Evolutionary conservation across 2,797 vertebrate genomes (phyloP).

Genomic region (Heteromormyrus szaboi): DNA sequence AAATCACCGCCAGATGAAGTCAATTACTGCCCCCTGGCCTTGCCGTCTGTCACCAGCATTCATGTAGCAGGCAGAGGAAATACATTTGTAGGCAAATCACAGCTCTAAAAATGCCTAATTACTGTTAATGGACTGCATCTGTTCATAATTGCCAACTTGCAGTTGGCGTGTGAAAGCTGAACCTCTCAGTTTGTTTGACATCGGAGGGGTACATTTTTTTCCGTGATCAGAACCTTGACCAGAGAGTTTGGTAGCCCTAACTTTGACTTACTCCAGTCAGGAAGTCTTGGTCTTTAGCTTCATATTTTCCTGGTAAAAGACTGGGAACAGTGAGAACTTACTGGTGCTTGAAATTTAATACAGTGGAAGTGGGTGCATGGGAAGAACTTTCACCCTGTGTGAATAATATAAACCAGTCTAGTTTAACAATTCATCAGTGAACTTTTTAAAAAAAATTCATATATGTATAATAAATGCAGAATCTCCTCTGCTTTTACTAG

Average conservation of each 20-base stretch:
- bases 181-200: neutral
- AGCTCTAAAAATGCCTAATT: constrained; percentile 19
- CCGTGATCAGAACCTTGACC: neutral
- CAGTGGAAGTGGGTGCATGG: neutral
- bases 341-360: neutral
- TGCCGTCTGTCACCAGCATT: constrained; percentile 2
- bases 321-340: neutral
- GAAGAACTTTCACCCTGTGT: neutral
- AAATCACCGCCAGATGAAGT: neutral
- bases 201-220: neutral
- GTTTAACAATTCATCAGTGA: constrained; percentile 15
- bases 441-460: neutral
- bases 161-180: neutral
- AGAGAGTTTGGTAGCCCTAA: neutral
- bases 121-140: constrained; percentile 18
- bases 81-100: neutral
- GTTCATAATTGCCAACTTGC: constrained; percentile 11
- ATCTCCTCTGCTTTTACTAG: neutral
- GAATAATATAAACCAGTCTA: neutral
- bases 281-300: neutral
- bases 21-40: neutral
- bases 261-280: neutral
- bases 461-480: neutral
- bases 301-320: neutral
- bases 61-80: neutral